Evolutionary conservation across 2,888 invertebrate species (phyloP), one percentile per base, ranked within the genome.

Genomic region (Heliconius ethilla): DNA sequence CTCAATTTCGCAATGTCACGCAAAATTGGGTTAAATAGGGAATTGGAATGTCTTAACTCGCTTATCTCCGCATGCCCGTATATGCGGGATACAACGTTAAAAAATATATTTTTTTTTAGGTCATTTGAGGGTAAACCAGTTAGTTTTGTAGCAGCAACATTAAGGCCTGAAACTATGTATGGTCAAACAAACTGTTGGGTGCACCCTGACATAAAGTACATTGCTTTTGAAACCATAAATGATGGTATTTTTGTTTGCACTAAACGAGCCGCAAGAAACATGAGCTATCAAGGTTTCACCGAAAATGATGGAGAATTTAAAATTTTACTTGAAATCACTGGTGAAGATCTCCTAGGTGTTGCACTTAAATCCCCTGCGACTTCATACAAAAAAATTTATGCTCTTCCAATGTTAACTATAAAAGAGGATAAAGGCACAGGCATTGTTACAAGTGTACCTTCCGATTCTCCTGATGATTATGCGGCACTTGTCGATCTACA

Each of bases 101-200:
- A n/a, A n/a, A 59, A n/a, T 7, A n/a, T 2, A 11, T 5, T 9
- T 25, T 69, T 40, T 69, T 78, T 51, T 78, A 96, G 96, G 80
- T 80, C 89, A 70, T 90, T 95, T 81, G 86, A 92, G 82, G 92
- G 92, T 72, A 95, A 95, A 87, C 89, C 95, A 79, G 95, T 98
- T n/a, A 98, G 94, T 89, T 95, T 99, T 80, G 99, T 99, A 18
- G 99, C 99, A 27, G 99, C 99, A 13, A 99, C 99, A 9, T 94
- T 99, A n/a, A 95, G 99, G 79, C 99, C 99, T 1, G 99, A 99
- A 94, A 99, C 99, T 1, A 99, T 99, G 99, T 99, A 99, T 88
- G 99, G 99, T 0, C 99, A 99, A 94, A 99, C 99, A 0, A 99
- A 99, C 89, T 99, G 99, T 89, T 99, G 99, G 99, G 91, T 99